phyloP scores from a whole-genome alignment of 2,888 invertebrate species.

The Xestia c-nigrum region DNA sequence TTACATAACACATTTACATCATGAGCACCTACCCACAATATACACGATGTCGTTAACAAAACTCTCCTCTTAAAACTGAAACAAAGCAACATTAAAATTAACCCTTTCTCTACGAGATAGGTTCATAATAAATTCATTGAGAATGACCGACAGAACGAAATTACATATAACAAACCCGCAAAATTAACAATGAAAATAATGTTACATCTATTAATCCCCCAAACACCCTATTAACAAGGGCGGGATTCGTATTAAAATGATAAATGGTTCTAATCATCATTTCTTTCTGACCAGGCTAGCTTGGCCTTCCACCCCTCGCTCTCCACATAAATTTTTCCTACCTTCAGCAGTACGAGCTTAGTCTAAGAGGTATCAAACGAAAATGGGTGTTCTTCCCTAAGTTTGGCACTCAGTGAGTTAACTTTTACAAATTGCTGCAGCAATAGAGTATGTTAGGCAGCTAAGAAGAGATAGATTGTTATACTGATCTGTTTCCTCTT shows the following conservation, averaged over 20 bases:
- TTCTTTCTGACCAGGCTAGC: conserved; percentile 73
- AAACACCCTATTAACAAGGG: conserved; percentile 87
- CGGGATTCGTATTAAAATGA: conserved; percentile 88
- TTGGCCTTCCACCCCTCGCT: conserved; percentile 58
- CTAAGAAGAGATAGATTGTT: conserved; percentile 84
- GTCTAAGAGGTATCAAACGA: conserved; percentile 66
- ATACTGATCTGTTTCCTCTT: conserved; percentile 81
- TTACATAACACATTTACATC: background rate
- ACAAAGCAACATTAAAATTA: conserved; percentile 64
- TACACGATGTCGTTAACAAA: conserved; percentile 18
- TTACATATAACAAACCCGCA: conserved; percentile 81
- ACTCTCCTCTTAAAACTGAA: conserved; percentile 51
- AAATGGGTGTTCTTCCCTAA: conserved; percentile 80
- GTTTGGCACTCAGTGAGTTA: conserved; percentile 83
- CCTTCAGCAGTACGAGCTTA: conserved; percentile 30
- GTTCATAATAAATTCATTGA: conserved; percentile 73
- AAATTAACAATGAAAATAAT: conserved; percentile 88
- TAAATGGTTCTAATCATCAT: conserved; percentile 88
- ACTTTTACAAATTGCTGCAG: conserved; percentile 88
- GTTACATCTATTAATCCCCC: conserved; percentile 87
- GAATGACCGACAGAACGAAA: conserved; percentile 75
- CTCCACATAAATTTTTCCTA: conserved; percentile 21
- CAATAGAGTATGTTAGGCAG: conserved; percentile 84
- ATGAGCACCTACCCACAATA: background rate
- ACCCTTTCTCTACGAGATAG: conserved; percentile 66